A percentile compares a stretch with the other conserved stretches of the same genome.
Evolutionary conservation across 2,113 vertebrate species (phyloP).

Genomic region (Protobothrops mucrosquamatus): DNA sequence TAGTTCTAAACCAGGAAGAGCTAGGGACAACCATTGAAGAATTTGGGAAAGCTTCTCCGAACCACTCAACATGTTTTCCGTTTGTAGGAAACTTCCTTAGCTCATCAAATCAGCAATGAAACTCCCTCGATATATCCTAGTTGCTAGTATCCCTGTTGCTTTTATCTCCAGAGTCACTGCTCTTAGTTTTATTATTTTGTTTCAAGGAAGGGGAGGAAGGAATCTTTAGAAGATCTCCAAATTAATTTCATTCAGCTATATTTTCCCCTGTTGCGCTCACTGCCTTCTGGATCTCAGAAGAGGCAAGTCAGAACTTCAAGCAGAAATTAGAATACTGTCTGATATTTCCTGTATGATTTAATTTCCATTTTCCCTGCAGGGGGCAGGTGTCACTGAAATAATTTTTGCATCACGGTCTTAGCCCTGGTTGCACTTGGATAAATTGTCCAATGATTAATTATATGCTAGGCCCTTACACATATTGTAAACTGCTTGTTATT

Average conservation of each 20-base stretch:
- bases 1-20: neutral
- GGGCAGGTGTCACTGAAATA: neutral
- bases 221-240: neutral
- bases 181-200: neutral
- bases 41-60: neutral
- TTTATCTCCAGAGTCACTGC: neutral
- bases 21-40: neutral
- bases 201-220: neutral
- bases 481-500: neutral
- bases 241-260: neutral
- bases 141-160: neutral
- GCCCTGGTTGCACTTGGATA: neutral
- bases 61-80: neutral
- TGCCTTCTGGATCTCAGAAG: neutral
- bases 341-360: slow-evolving; percentile 3
- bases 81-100: neutral
- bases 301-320: neutral
- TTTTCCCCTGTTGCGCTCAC: neutral
- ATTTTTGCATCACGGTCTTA: neutral
- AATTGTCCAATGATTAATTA: slow-evolving; percentile 17
- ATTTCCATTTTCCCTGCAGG: neutral
- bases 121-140: neutral
- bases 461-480: slow-evolving; percentile 22
- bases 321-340: slow-evolving; percentile 18
- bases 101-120: neutral